phyloP scores from a whole-genome alignment of 2,888 invertebrate species.

The Calameuta idolon region DNA sequence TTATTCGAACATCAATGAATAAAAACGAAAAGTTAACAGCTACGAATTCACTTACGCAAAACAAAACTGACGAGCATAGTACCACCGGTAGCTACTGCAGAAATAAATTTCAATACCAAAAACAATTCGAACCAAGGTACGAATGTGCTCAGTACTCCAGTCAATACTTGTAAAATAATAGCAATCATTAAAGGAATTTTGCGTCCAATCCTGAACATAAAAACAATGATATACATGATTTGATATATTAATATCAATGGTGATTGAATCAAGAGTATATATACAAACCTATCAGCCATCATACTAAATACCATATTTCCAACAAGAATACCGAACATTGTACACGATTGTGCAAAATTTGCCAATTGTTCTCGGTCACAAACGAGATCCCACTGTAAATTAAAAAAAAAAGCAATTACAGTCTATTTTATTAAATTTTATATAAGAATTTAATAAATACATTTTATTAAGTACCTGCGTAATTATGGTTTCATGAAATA shows the following conservation, averaged over 20 bases:
- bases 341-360: conserved; percentile 71
- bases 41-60: conserved; percentile 65
- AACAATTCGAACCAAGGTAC: conserved; percentile 74
- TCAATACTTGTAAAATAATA: conserved; percentile 69
- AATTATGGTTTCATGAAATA: conserved; percentile 74
- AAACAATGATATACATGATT: neutral
- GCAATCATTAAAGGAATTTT: conserved; percentile 74
- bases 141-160: conserved; percentile 72
- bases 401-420: conserved; percentile 14
- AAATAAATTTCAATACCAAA: conserved; percentile 71
- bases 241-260: neutral
- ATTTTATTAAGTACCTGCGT: conserved; percentile 66
- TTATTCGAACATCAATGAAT: neutral
- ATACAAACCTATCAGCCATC: conserved; percentile 68
- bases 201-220: conserved; percentile 72
- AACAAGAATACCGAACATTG: conserved; percentile 71
- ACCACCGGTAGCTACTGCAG: conserved; percentile 74
- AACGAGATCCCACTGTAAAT: conserved; percentile 72
- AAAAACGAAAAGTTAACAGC: neutral
- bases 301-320: conserved; percentile 72
- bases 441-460: neutral
- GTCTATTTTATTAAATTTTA: neutral
- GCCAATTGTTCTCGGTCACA: conserved; percentile 71
- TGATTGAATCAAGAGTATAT: neutral
- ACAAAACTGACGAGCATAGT: conserved; percentile 77